Percentiles rank a stretch among this genome's conserved stretches.
phyloP scores from a whole-genome alignment of 1,140 invertebrate species.

The Nasonia giraulti region DNA sequence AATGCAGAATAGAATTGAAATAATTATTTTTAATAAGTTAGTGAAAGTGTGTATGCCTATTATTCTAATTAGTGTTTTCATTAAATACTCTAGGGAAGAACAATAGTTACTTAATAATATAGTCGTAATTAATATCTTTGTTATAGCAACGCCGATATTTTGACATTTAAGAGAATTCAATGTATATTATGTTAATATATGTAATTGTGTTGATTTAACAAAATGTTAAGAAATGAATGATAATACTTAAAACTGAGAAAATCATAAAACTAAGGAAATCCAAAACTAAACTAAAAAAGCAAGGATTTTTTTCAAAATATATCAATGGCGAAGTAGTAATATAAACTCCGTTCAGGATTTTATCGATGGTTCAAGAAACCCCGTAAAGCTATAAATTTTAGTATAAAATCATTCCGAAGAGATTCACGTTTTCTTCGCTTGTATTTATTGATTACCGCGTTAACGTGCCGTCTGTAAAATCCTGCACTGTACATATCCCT shows the following conservation, averaged over 20 bases:
- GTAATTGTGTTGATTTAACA: conserved; percentile 27
- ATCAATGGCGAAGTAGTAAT: conserved; percentile 23
- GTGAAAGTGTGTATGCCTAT: conserved; percentile 1
- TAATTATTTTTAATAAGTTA: conserved; percentile 35
- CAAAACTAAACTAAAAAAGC: conserved; percentile 10
- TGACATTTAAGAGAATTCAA: conserved; percentile 24
- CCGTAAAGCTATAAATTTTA: neutral
- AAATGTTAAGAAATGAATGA: conserved; percentile 33
- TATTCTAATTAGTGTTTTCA: conserved; percentile 29
- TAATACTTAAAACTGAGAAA: neutral
- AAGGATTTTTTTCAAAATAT: conserved; percentile 26
- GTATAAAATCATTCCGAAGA: conserved; percentile 23
- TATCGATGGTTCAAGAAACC: conserved; percentile 46
- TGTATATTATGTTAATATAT: conserved; percentile 17
- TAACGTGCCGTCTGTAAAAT: conserved; percentile 48
- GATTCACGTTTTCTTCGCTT: conserved; percentile 20
- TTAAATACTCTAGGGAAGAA: conserved; percentile 19
- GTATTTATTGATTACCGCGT: conserved; percentile 40
- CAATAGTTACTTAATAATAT: conserved; percentile 37
- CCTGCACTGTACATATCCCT: conserved; percentile 48
- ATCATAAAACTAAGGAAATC: neutral
- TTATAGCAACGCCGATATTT: conserved; percentile 18
- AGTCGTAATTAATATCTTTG: conserved; percentile 20
- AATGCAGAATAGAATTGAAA: conserved; percentile 32
- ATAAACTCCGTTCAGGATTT: conserved; percentile 40